Evolutionary conservation across 2,888 invertebrate genomes (phyloP).

Genomic region (Dinocampus coccinellae): DNA sequence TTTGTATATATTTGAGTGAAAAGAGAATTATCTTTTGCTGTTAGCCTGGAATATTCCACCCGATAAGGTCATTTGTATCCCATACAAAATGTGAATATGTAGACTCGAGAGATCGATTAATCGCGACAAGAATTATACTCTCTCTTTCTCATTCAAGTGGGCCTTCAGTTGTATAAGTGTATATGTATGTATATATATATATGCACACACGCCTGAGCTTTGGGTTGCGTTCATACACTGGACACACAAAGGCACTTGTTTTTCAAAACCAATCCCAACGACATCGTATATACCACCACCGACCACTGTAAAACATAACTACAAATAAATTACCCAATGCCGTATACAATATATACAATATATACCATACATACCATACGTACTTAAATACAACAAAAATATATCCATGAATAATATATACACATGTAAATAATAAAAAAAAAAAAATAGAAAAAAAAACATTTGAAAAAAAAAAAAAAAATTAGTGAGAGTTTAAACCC

Average conservation of each 20-base stretch:
- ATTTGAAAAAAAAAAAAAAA: neutral
- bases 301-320: neutral
- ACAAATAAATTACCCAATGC: neutral
- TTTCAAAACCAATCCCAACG: conserved; percentile 12
- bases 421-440: neutral
- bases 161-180: conserved; percentile 9
- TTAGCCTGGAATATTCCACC: conserved; percentile 21
- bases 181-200: conserved; percentile 27
- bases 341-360: neutral
- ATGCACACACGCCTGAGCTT: neutral
- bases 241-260: conserved; percentile 23
- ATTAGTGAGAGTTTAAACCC: neutral
- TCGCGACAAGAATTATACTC: conserved; percentile 39
- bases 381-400: neutral
- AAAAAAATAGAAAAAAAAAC: neutral
- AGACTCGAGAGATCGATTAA: conserved; percentile 45
- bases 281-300: neutral
- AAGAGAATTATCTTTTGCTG: conserved; percentile 23
- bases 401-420: neutral
- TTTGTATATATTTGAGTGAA: neutral
- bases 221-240: conserved; percentile 7
- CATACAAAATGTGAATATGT: conserved; percentile 47
- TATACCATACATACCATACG: no score
- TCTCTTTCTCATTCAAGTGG: neutral
- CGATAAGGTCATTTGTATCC: conserved; percentile 56